A percentile compares a stretch with the other conserved stretches of the same genome.
Conservation (phyloP, 2,888 invertebrate genomes). For the Congeria kusceri region DNA sequence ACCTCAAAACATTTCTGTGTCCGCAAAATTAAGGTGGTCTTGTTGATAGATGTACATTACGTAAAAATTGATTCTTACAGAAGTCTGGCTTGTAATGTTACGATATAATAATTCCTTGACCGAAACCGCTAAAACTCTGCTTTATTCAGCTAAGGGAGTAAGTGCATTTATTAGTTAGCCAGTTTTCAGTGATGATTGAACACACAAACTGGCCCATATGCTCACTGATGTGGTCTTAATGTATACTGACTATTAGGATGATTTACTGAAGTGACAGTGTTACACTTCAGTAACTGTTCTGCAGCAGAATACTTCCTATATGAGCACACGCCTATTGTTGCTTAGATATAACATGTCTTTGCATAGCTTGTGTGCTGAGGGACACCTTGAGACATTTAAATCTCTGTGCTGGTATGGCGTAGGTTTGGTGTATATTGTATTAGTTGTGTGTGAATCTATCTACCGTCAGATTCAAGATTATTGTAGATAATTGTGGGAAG, state of each 20-base stretch:
- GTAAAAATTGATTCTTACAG: too few species aligned
- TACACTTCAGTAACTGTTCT: slow-evolving; percentile 55
- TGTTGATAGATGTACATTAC: too few species aligned
- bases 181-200: too few species aligned
- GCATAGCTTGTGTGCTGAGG: neutral
- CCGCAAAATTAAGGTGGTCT: too few species aligned
- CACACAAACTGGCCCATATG: slow-evolving; percentile 26
- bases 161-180: too few species aligned
- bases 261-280: slow-evolving; percentile 41
- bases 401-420: slow-evolving; percentile 10
- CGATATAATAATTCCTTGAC: too few species aligned
- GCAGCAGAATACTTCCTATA: slow-evolving; percentile 46
- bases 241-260: neutral
- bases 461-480: slow-evolving; percentile 4
- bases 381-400: slow-evolving; percentile 36
- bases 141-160: too few species aligned
- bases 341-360: slow-evolving; percentile 4
- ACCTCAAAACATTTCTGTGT: too few species aligned
- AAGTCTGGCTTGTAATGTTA: too few species aligned
- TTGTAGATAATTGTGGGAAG: slow-evolving; percentile 12
- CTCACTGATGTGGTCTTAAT: slow-evolving; percentile 33
- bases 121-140: too few species aligned
- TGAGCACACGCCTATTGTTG: slow-evolving; percentile 27
- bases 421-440: neutral
- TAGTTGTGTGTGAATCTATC: slow-evolving; percentile 5